Conservation (phyloP, 2,888 invertebrate genomes). For the Tetragonisca angustula region DNA sequence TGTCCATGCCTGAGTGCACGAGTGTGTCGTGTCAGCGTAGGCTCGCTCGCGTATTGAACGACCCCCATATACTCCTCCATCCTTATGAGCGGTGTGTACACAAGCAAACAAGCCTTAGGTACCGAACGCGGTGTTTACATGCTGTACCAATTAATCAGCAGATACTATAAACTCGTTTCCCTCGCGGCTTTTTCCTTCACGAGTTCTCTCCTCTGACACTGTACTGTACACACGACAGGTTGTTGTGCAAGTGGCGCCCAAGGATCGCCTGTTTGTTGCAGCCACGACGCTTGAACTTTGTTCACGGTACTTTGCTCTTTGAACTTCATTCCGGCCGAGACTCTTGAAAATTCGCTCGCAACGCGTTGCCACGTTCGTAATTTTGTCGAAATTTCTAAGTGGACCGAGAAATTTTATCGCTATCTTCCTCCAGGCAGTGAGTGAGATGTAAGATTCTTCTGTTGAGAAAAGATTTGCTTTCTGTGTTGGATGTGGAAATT, state of each 20-base stretch:
- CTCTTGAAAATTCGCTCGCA: background rate
- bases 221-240: conserved; percentile 6
- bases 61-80: conserved; percentile 60
- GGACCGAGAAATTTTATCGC: background rate
- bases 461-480: too few relatives aligned
- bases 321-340: background rate
- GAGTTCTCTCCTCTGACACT: conserved; percentile 30
- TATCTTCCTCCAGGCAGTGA: too few relatives aligned
- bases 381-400: background rate
- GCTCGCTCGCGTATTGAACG: conserved; percentile 68
- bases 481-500: too few relatives aligned
- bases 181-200: conserved; percentile 64
- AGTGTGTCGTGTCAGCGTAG: conserved; percentile 62
- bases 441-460: too few relatives aligned
- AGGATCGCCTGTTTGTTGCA: background rate
- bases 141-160: conserved; percentile 81
- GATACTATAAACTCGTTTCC: conserved; percentile 72
- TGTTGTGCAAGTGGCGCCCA: conserved; percentile 27
- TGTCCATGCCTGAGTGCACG: conserved; percentile 72
- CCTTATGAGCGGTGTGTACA: conserved; percentile 66
- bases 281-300: conserved; percentile 18
- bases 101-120: conserved; percentile 77
- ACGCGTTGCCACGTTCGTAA: background rate
- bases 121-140: conserved; percentile 76
- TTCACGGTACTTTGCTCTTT: conserved; percentile 2